Percentiles rank a stretch among this genome's conserved stretches.
These are phyloP conservation scores for Orcinus orca DNA, from an alignment of 2,113 vertebrate species.

Conservation along the genomic window DNA sequence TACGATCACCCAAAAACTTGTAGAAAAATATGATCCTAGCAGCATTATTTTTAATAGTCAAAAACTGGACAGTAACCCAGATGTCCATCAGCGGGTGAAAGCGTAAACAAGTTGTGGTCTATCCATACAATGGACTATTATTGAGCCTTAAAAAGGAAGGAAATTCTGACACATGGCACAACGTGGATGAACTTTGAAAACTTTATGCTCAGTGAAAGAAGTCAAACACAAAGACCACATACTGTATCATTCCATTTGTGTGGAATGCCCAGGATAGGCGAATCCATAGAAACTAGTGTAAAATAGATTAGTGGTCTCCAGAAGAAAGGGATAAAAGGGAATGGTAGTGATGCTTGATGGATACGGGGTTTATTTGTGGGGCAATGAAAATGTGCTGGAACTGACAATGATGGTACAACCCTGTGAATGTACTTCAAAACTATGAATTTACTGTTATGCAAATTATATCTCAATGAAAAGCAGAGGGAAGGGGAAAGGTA, in stretches of 20 bases:
- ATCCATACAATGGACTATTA: not conserved
- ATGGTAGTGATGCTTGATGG: not conserved
- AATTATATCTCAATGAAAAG: not conserved
- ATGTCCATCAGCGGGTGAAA: not conserved
- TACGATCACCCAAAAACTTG: not conserved
- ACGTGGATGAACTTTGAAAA: not conserved
- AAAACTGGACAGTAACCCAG: not conserved
- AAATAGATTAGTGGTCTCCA: not conserved
- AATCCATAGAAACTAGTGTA: not conserved
- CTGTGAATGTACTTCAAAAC: not conserved
- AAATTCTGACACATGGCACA: not conserved
- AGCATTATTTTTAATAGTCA: not conserved
- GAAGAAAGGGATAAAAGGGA: not conserved
- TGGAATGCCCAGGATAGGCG: not conserved
- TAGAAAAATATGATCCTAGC: not conserved
- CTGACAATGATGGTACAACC: not conserved
- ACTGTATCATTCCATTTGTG: not conserved
- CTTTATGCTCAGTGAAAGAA: not conserved
- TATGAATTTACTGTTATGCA: not conserved
- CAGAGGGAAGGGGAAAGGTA: not conserved
- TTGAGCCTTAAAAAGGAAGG: not conserved
- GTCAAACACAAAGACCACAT: not conserved
- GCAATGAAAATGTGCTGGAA: not conserved
- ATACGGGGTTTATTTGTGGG: not conserved
- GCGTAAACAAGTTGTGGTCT: not conserved